Percentiles rank a stretch among this genome's conserved stretches.
Evolutionary conservation across 2,888 invertebrate species (phyloP).

Genomic region (Ectobius pallidus): DNA sequence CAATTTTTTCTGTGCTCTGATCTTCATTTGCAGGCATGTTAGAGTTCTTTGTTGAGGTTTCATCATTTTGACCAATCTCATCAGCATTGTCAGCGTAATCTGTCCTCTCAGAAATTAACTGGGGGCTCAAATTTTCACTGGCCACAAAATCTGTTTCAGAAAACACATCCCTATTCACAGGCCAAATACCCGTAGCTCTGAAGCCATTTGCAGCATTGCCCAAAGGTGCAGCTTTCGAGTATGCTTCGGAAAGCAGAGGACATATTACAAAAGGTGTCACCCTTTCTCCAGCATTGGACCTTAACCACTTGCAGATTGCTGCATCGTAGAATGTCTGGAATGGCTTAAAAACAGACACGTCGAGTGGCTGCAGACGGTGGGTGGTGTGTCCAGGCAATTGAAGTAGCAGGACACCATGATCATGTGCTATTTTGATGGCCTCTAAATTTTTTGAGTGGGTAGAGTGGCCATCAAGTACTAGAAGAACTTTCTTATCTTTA

Average conservation of each 20-base stretch:
- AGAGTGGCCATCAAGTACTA: conserved; percentile 47
- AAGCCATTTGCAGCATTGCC: conserved; percentile 13
- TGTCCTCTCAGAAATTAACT: neutral
- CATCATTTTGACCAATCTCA: no score
- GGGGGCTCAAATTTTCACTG: neutral
- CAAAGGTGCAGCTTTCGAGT: conserved; percentile 8
- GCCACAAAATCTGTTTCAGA: neutral
- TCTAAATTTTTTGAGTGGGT: conserved; percentile 41
- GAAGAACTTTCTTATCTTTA: conserved; percentile 44
- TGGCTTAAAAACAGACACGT: conserved; percentile 7
- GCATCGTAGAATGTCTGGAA: conserved; percentile 19
- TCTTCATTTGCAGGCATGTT: neutral
- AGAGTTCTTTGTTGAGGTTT: neutral
- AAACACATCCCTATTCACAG: neutral
- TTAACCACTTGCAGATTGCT: conserved; percentile 21
- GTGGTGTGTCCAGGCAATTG: conserved; percentile 30
- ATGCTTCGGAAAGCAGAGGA: conserved; percentile 15
- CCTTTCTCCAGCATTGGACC: neutral
- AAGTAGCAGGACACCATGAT: conserved; percentile 43
- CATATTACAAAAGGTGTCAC: conserved; percentile 9
- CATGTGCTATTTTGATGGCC: conserved; percentile 43
- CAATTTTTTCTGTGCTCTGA: neutral
- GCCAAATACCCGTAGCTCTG: conserved; percentile 15
- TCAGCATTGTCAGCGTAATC: neutral
- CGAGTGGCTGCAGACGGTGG: conserved; percentile 14